Evolutionary conservation across 2,113 vertebrate species (phyloP).

Genomic region (Phyllostomus hastatus): DNA sequence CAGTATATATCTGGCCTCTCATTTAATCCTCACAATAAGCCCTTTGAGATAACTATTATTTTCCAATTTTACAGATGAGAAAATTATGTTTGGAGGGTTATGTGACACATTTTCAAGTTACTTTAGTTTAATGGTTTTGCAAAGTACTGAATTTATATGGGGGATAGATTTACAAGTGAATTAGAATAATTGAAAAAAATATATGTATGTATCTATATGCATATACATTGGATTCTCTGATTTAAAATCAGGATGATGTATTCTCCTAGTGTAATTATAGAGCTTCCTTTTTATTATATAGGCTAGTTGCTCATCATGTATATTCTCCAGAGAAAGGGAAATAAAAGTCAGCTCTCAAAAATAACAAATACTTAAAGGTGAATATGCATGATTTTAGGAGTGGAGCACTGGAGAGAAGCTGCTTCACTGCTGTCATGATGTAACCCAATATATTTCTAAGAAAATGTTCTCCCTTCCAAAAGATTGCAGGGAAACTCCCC

Average conservation of each 20-base stretch:
- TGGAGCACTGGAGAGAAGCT: neutral
- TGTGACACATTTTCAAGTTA: neutral
- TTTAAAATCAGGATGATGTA: neutral
- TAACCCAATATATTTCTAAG: neutral
- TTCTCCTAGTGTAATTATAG: neutral
- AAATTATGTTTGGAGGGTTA: conserved; percentile 39
- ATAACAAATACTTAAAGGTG: neutral
- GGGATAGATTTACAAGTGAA: neutral
- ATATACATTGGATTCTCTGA: neutral
- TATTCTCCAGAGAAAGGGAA: neutral
- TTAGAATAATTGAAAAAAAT: neutral
- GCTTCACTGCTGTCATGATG: neutral
- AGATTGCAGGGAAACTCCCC: neutral
- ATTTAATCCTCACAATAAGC: conserved; percentile 21
- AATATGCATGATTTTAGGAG: neutral
- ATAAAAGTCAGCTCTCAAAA: conserved; percentile 14
- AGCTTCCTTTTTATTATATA: neutral
- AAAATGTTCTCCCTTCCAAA: neutral
- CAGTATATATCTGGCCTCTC: neutral
- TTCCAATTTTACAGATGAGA: conserved; percentile 34
- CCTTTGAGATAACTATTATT: conserved; percentile 15
- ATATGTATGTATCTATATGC: neutral
- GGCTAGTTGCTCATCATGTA: neutral
- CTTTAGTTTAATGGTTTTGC: conserved; percentile 17
- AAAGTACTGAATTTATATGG: conserved; percentile 51